Evolutionary conservation across 92 coral and sea anemone species (phyloP), one percentile per base, ranked within the genome.

Genomic region (Plumapathes pennacea): DNA sequence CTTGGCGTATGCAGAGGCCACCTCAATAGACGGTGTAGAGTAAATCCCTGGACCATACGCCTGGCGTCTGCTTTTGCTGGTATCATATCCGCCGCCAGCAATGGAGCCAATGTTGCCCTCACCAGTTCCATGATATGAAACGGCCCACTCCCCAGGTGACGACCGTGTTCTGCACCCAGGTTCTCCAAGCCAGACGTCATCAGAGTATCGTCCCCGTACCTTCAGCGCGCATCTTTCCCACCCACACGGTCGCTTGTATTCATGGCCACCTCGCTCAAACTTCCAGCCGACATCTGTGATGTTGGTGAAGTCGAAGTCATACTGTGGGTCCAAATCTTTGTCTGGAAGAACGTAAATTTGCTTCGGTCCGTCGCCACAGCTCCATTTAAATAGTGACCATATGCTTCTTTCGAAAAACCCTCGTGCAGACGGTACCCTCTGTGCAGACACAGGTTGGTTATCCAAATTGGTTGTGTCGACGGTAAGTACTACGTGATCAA

Each of bases 221-320:
- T 62, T 79, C 20, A 85, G 18, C 22, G 85, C 91, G 10, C 19
- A 29, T 57, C 86, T 66, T 10, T 61, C 61, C 91, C 91, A 85
- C 2, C 91, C 91, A 42, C 73, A 85, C 10, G 91, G 91, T 27
- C 91, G 86, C 15, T 57, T 47, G 59, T 79, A 85, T 36, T 32
- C 41, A 32, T 46, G 42, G 7, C 73, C 91, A 10, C 86, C 91
- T 34, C 86, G 23, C 59, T 60, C 36, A 62, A 61, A 68, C 2
- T 4, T 64, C 10, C 14, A 33, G 44, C 86, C 91, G 30, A 73
- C 91, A 67, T 85, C 91, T 15, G 12, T 46, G 48, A 0, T 54
- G 15, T 71, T 23, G 10, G 54, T 59, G 54, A 82, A 76, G 54
- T 82, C 75, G 44, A 21, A 82, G 32, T 82, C 65, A 29, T 33